Evolutionary conservation across 2,888 invertebrate genomes (phyloP), one percentile per base, ranked within the genome.

Genomic region (Chydorus sphaericus): DNA sequence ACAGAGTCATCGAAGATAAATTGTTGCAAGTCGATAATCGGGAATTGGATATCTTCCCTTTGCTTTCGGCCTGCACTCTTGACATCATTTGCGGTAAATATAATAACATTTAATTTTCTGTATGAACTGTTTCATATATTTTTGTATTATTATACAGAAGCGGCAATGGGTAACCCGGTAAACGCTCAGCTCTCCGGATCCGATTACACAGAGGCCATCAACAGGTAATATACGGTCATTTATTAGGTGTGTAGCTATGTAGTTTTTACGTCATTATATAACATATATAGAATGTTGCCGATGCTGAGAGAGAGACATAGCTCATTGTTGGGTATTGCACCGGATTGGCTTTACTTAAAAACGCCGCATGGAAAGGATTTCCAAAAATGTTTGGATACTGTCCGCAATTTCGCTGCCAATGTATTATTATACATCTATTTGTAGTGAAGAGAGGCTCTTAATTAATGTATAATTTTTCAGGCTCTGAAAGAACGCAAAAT

Each of bases 1-100:
- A 66, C 4, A 59, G 65, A 4, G 65, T 64, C 26, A 61, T 73
- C 20, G 54, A 36, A 30, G 28, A 51, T 16, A 57, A 58, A n/a
- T 44, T 48, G 3, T n/a, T n/a, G n/a, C n/a, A n/a, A n/a, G n/a
- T n/a, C n/a, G n/a, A n/a, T n/a, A n/a, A n/a, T n/a, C n/a, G n/a
- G 16, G 39, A 39, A n/a, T 6, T 39, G 18, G 39, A 39, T 23
- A n/a, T 39, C 16, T 39, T 6, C 20, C 39, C 39, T 7, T 7
- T 39, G 39, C n/a, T 39, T 6, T 18, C 39, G 6, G 20, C 16
- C n/a, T 39, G 39, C 20, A n/a, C 39, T 7, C 20, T 39, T 16
- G 39, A 39, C 20, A 39, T 39, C n/a, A 39, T 39, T 6, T 39
- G 39, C n/a, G 39, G 39, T 39, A 39, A 39, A 39, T n/a, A 10